phyloP scores from a whole-genome alignment of 2,113 vertebrate genomes.

The Cebidichthys violaceus region DNA sequence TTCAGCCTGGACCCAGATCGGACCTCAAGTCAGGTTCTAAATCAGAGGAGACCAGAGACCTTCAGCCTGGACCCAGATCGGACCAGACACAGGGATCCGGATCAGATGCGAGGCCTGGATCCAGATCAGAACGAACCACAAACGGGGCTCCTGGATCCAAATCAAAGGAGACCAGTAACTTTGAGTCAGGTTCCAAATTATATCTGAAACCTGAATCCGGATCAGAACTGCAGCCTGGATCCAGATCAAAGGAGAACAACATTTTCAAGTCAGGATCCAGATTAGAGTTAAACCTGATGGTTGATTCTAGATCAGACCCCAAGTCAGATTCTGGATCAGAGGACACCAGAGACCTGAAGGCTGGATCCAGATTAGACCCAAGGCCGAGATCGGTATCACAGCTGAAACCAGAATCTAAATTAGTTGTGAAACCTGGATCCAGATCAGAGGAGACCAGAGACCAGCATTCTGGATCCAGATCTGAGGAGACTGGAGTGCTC shows the following conservation, averaged over 20 bases:
- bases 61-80: neutral
- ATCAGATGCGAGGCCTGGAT: neutral
- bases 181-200: neutral
- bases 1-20: neutral
- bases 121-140: neutral
- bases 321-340: neutral
- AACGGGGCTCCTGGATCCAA: neutral
- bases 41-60: neutral
- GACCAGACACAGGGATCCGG: neutral
- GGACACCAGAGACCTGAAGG: neutral
- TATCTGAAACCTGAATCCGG: neutral
- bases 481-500: neutral
- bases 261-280: neutral
- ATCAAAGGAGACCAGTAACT: neutral
- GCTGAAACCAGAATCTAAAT: no score
- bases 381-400: no score
- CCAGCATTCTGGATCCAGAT: neutral
- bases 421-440: slow-evolving; percentile 4
- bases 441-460: no score
- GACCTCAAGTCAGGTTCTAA: neutral
- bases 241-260: neutral
- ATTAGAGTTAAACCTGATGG: neutral
- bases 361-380: neutral
- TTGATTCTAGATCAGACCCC: neutral
- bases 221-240: neutral